These are phyloP conservation scores for Rallus limicola DNA, from an alignment of 2,113 vertebrate genomes.

Conservation along the genomic window DNA sequence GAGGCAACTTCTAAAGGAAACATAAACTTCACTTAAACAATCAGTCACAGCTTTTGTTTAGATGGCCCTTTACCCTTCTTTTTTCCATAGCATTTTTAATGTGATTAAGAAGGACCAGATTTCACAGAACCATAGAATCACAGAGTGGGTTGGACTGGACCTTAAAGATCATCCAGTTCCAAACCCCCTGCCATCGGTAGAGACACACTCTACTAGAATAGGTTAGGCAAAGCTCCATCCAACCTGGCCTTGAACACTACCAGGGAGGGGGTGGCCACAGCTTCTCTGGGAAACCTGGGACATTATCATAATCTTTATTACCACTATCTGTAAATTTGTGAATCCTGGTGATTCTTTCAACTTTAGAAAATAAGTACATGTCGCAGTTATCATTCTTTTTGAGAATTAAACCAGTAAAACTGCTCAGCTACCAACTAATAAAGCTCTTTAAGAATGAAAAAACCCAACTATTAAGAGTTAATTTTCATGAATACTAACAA, in stretches of 20 bases:
- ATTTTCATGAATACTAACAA: conserved; percentile 4
- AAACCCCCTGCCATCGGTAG: too few relatives aligned
- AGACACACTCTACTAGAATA: too few relatives aligned
- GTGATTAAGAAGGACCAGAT: neutral
- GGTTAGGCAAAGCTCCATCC: too few relatives aligned
- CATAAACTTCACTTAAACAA: neutral
- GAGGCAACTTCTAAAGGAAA: neutral
- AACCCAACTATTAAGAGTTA: neutral
- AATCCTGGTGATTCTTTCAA: neutral
- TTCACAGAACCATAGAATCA: neutral
- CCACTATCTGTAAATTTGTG: neutral
- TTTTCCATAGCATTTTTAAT: neutral
- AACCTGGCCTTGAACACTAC: too few relatives aligned
- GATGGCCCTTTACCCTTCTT: neutral
- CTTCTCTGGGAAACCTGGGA: too few relatives aligned
- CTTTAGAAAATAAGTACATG: neutral
- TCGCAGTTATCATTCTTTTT: neutral
- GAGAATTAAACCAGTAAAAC: conserved; percentile 38
- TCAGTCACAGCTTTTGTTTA: neutral
- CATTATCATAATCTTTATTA: neutral
- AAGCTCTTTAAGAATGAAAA: conserved; percentile 24
- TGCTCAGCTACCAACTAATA: conserved; percentile 1
- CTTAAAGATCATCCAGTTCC: too few relatives aligned
- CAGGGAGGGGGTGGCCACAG: too few relatives aligned
- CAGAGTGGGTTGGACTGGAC: too few relatives aligned